A percentile compares a stretch with the other conserved stretches of the same genome.
Conservation (phyloP, 2,797 vertebrate genomes). For the Streptopelia turtur region DNA sequence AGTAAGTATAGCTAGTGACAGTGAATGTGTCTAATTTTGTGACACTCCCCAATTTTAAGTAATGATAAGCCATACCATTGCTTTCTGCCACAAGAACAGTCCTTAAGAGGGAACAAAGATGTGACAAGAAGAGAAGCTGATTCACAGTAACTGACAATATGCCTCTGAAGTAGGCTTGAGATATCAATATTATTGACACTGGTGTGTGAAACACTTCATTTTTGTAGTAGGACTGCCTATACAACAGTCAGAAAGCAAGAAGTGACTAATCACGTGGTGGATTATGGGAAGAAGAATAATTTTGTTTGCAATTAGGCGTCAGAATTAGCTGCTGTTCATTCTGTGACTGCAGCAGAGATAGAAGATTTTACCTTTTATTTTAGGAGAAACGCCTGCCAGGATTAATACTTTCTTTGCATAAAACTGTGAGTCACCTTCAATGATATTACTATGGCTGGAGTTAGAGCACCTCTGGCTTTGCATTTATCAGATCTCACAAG, state of each 20-base stretch:
- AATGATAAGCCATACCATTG: not conserved
- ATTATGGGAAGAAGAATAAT: not conserved
- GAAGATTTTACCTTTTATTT: not conserved
- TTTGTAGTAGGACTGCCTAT: not conserved
- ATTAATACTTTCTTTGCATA: not conserved
- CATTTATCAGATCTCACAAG: not conserved
- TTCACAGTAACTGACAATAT: not conserved
- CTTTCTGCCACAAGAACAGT: not conserved
- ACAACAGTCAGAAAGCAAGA: not conserved
- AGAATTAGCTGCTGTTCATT: conserved; percentile 10
- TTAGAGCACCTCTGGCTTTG: not conserved
- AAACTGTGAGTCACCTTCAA: not conserved
- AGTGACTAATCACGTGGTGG: not conserved
- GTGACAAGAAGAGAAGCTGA: not conserved
- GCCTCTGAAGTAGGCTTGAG: not conserved
- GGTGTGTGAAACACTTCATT: conserved; percentile 16
- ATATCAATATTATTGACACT: conserved; percentile 41
- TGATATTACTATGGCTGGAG: not conserved
- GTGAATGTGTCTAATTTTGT: not conserved
- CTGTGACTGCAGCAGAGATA: not conserved
- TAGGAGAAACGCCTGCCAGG: not conserved
- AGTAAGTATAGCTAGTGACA: not conserved
- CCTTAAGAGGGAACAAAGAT: not conserved
- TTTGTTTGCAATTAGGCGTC: not conserved
- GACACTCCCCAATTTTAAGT: not conserved